Evolutionary conservation across 2,797 vertebrate species (phyloP).

Genomic region (Acipenser ruthenus): DNA sequence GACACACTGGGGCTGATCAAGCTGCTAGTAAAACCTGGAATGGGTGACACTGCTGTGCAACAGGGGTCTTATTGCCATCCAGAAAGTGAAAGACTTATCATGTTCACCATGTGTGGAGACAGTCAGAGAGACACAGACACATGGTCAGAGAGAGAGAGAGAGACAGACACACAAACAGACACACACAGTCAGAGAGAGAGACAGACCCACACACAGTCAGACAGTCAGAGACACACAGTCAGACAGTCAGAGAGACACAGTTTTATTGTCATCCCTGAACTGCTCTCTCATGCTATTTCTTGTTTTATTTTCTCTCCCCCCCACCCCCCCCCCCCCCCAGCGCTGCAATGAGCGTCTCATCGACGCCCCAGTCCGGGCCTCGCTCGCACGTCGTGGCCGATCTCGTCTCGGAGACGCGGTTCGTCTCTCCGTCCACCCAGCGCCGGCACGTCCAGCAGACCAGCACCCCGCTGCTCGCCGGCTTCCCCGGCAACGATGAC

Average conservation of each 20-base stretch:
- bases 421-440: slow-evolving; percentile 41
- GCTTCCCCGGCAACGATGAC: slow-evolving; percentile 80
- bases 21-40: no score
- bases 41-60: no score
- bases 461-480: slow-evolving; percentile 62
- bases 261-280: neutral
- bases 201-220: neutral
- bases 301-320: neutral
- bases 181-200: no score
- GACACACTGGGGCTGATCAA: no score
- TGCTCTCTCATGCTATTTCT: neutral
- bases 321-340: slow-evolving; percentile 25
- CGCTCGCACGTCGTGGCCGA: slow-evolving; percentile 21
- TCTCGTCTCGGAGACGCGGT: slow-evolving; percentile 39
- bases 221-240: neutral
- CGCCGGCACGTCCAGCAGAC: slow-evolving; percentile 24
- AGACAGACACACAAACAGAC: no score
- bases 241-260: neutral
- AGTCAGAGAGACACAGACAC: no score
- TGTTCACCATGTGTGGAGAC: no score
- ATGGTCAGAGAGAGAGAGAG: no score
- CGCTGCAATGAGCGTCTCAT: slow-evolving; percentile 49
- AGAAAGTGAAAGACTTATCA: no score
- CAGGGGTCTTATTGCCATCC: no score
- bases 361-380: slow-evolving; percentile 50